A percentile compares a stretch with the other conserved stretches of the same genome.
These are phyloP conservation scores for Hirundichthys speculiger DNA, from an alignment of 2,113 vertebrate genomes.

Conservation along the genomic window DNA sequence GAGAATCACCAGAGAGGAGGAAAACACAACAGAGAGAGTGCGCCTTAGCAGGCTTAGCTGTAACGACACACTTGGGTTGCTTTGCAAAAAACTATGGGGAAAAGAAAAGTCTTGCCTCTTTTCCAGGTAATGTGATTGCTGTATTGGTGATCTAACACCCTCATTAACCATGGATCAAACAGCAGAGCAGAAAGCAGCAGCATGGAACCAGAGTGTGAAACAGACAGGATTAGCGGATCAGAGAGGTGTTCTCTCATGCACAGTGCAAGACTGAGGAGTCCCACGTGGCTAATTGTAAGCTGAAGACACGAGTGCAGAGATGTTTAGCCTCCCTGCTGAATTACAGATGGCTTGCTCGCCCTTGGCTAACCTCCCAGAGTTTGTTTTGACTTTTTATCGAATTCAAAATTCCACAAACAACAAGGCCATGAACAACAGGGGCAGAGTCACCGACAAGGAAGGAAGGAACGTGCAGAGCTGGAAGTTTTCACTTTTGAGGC, in stretches of 20 bases:
- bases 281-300: constrained; percentile 62
- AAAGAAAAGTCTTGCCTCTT: constrained; percentile 36
- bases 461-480: no score
- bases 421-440: constrained; percentile 40
- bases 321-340: constrained; percentile 51
- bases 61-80: constrained; percentile 48
- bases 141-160: constrained; percentile 71
- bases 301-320: constrained; percentile 45
- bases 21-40: constrained; percentile 30
- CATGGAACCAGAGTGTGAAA: constrained; percentile 59
- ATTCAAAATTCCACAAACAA: constrained; percentile 58
- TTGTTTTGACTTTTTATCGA: constrained; percentile 50
- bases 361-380: constrained; percentile 55
- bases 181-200: constrained; percentile 43
- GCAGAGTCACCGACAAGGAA: neutral
- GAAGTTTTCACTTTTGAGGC: no score
- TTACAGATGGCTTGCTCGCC: constrained; percentile 53
- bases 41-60: constrained; percentile 33
- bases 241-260: constrained; percentile 57
- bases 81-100: constrained; percentile 20
- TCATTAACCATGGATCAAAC: constrained; percentile 78
- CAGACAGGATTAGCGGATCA: constrained; percentile 71
- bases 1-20: constrained; percentile 4
- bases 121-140: constrained; percentile 70
- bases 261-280: constrained; percentile 63